Base-by-base conservation (phyloP, 2,888 invertebrate species). In the Erebia epiphron region DNA sequence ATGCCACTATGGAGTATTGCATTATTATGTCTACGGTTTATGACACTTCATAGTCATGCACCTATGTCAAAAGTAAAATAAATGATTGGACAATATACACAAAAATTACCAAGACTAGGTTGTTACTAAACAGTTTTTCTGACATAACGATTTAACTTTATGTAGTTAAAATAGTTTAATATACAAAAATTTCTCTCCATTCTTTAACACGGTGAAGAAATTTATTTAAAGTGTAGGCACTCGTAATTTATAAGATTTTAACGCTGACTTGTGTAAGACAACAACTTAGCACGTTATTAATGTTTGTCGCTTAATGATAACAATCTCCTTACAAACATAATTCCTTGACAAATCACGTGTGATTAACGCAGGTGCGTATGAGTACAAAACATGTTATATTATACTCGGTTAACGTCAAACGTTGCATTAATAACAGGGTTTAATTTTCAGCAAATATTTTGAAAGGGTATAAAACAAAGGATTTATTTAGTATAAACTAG, bases 261-360 rank as follows among this genome's bases (percentile, higher is more conserved):
- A 21, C 46, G 49, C 21, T 21, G 62, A 62, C 62, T 62, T 49
- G 21, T 49, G 18, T 61, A 46, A 61, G 43, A 61, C 46, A 46
- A 35, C 64, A 13, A 13, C 41, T 64, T 54, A 35, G 54, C 52
- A 41, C 35, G 64, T 35, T 54, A 66, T 57, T 56, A 66, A 56
- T 66, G 66, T 58, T 58, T 56, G 46, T 21, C n/a, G 26, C 35
- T 52, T 26, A 67, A 49, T 16, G 57, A 58, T 67, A 58, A 67
- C 67, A 50, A 67, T 60, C 67, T 49, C 49, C 49, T 67, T 50
- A 50, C 66, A 66, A 66, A 66, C 56, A 66, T 57, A 66, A 66
- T 56, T 66, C 66, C 56, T 66, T 56, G 46, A 66, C 43, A 66
- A 66, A 66, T 57, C 56, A 57, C 66, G 14, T 46, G 54, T 66